Evolutionary conservation across 2,113 vertebrate species (phyloP).

Genomic region (Tiliqua scincoides): DNA sequence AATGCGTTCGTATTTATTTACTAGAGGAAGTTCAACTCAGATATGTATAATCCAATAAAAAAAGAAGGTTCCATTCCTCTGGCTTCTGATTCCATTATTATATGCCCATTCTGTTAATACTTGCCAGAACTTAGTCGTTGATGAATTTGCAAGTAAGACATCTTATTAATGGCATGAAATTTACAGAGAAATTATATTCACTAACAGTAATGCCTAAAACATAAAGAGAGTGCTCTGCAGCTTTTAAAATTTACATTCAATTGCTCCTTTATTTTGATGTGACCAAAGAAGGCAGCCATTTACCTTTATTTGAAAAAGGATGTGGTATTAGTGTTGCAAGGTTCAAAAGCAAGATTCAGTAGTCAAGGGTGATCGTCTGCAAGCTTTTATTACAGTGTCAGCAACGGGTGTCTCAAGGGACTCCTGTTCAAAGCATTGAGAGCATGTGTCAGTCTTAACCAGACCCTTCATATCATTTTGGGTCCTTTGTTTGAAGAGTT

Average conservation of each 20-base stretch:
- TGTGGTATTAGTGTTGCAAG: neutral
- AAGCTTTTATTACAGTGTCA: no score
- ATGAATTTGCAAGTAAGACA: neutral
- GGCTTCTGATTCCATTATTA: conserved; percentile 17
- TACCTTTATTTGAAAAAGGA: neutral
- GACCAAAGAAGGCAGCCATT: neutral
- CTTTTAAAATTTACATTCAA: conserved; percentile 6
- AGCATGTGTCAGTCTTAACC: no score
- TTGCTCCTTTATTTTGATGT: conserved; percentile 21
- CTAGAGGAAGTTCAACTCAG: conserved; percentile 21
- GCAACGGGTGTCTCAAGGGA: no score
- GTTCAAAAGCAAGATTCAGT: no score
- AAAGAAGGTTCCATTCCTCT: conserved; percentile 7
- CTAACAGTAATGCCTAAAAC: neutral
- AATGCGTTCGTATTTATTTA: conserved; percentile 54
- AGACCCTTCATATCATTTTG: no score
- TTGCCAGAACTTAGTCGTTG: neutral
- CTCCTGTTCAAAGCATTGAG: no score
- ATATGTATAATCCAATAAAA: conserved; percentile 51
- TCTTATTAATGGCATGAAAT: conserved; percentile 15
- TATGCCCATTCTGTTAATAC: neutral
- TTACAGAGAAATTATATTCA: conserved; percentile 11
- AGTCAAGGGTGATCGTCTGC: no score
- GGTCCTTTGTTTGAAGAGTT: no score
- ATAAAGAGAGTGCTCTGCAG: neutral